Evolutionary conservation across 2,113 vertebrate genomes (phyloP), one percentile per base, ranked within the genome.

Genomic region (Aramus guarauna): DNA sequence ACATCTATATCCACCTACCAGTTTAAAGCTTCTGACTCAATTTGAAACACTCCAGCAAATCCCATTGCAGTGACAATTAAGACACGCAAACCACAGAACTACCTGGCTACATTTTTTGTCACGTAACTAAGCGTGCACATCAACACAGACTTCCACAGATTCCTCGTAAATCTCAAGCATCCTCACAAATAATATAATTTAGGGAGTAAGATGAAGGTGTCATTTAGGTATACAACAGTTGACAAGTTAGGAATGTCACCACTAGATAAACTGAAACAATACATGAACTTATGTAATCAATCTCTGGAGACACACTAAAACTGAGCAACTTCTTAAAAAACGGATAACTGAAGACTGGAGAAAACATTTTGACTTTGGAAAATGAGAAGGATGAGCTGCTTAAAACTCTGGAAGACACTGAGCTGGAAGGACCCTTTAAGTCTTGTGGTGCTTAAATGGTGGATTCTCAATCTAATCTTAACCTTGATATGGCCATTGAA

Each of bases 221-320:
- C 34, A 43, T 15, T 79, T 29, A 53, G 29, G 15, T 52, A 48
- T 7, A 52, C 39, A 78, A 7, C 37, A 68, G 15, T 19, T 69
- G 30, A 53, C 15, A 39, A 80, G 32, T 9, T 6, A 63, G 36
- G 68, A 89, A 52, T 19, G 41, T 6, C n/a, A 59, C 9, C 23
- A 12, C 27, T 4, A 89, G 55, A 81, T 47, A 55, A 77, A 73
- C 9, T 50, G 73, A 43, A 93, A 73, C 19, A 83, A 11, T 3
- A 29, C 14, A 29, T 3, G 9, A 58, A 53, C 3, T 63, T 36
- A 39, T 0, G 1, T 36, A 39, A 53, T 67, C 60, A 9, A 1
- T 43, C 67, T 77, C 68, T 67, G 56, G 37, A 73, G 29, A 73
- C 11, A n/a, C 17, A 32, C 9, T 47, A 21, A 37, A 81, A 66